Percentiles rank a stretch among this genome's conserved stretches.
Evolutionary conservation across 2,113 vertebrate genomes (phyloP).

Genomic region (Heterotilapia buettikoferi): DNA sequence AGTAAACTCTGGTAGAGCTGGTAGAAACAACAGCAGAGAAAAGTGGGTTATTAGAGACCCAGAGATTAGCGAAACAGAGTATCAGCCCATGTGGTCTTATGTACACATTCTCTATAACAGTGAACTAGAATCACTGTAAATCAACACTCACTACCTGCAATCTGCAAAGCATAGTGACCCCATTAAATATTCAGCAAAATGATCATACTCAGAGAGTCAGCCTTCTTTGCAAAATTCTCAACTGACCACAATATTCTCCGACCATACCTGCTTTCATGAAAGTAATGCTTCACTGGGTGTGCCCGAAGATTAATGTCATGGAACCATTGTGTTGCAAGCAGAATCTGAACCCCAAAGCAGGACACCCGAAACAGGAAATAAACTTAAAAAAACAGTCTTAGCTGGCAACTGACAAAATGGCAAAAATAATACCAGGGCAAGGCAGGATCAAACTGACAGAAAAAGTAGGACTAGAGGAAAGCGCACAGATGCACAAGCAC

Average conservation of each 20-base stretch:
- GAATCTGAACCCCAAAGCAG: not conserved
- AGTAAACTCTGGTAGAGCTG: not conserved
- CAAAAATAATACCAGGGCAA: not conserved
- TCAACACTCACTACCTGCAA: not conserved
- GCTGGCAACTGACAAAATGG: not conserved
- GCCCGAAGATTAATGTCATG: not conserved
- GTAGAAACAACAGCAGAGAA: not conserved
- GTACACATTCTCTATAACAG: not conserved
- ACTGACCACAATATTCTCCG: not conserved
- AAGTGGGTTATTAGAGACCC: not conserved
- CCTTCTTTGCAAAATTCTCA: not conserved
- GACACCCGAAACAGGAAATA: not conserved
- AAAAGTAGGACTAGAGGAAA: not conserved
- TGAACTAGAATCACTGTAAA: not conserved
- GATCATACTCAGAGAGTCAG: not conserved
- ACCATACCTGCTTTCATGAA: not conserved
- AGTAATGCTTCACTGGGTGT: not conserved
- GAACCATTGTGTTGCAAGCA: not conserved
- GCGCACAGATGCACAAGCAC: not conserved
- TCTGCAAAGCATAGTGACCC: not conserved
- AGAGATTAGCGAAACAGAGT: not conserved
- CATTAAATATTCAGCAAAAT: not conserved
- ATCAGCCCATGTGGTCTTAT: not conserved
- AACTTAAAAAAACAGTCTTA: not conserved
- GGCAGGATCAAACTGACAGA: not conserved